Evolutionary conservation across 2,888 invertebrate species (phyloP), one percentile per base, ranked within the genome.

Genomic region (Lacanobia wlatinum): DNA sequence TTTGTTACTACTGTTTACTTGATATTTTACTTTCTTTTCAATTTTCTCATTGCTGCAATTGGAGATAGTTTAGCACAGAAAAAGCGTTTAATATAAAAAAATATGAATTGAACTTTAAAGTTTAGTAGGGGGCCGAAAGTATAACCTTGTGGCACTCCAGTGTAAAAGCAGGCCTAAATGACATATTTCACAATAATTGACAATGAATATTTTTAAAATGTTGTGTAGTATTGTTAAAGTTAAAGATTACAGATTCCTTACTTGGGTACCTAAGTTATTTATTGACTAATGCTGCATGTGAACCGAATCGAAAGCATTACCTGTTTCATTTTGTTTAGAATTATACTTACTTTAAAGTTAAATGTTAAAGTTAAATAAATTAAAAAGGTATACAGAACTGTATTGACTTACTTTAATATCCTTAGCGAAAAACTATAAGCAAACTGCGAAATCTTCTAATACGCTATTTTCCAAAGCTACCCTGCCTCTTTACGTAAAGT

Each of bases 381-480:
- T n/a, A n/a, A n/a, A n/a, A 4, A 28, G 28, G 4, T 4, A 28
- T 4, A 28, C 28, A 50, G 14, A 61, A 4, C 23, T 38, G 12
- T 62, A 46, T 53, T 55, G 23, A 23, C 21, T 38, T 46, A 38
- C 2, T 1, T 53, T 38, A 23, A 1, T 7, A 55, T 18, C 21
- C 46, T 72, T 46, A 7, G 21, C 46, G 21, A 74, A 70, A 62
- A 68, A 21, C 18, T n/a, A 8, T 34, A 0, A 16, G 18, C 12
- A 69, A 63, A 76, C 48, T 59, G 21, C 34, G 21, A 48, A 56
- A 12, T 67, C 53, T 63, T 50, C 18, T 62, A 50, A 59, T 56
- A 28, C 7, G 28, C 12, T 12, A 56, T 64, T 21, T n/a, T 34
- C 38, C 21, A 66, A 75, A 69, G 43, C 40, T 40, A 56, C 4